Base-by-base conservation (phyloP, 2,113 vertebrate species). In the Pterocles gutturalis region DNA sequence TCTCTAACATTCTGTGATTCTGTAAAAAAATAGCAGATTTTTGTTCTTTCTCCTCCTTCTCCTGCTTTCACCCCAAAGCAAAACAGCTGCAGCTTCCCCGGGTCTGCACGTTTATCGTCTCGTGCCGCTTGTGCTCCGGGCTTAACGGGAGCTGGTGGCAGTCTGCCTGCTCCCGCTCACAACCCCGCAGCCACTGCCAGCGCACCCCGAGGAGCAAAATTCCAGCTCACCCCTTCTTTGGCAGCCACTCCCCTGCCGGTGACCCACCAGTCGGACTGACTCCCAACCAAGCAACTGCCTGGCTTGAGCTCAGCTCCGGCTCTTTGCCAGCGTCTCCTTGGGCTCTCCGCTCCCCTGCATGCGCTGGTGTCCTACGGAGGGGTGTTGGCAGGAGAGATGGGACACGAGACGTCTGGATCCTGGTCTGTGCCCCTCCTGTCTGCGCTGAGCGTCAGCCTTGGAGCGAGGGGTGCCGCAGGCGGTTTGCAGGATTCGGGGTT, bases 301-400 rank as follows among this genome's bases (percentile, higher is more conserved):
- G 69, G 62, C 64, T 72, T 3, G 26, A 26, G 60, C 26, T 62
- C 75, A 78, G 69, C 60, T 65, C 34, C 77, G 51, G 73, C 58
- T 73, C 65, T 58, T n/a, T n/a, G n/a, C n/a, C n/a, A n/a, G n/a
- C n/a, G n/a, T n/a, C n/a, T n/a, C n/a, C n/a, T n/a, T n/a, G n/a
- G n/a, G n/a, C n/a, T n/a, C n/a, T n/a, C n/a, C n/a, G n/a, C n/a
- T n/a, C n/a, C n/a, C n/a, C n/a, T n/a, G n/a, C n/a, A n/a, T 20
- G 26, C 2, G 0, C n/a, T 19, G 86, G 22, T 51, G 0, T n/a
- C 72, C 55, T 54, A 1, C 2, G 2, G 66, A 43, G 70, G 6
- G 15, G 38, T 33, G 53, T 4, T 33, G 38, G 54, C 7, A 9
- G 33, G 17, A 77, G 77, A 55, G 72, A 64, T 13, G 2, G 58